Conservation (phyloP, 2,797 vertebrate genomes). For the Pyrrhura leucotis region DNA sequence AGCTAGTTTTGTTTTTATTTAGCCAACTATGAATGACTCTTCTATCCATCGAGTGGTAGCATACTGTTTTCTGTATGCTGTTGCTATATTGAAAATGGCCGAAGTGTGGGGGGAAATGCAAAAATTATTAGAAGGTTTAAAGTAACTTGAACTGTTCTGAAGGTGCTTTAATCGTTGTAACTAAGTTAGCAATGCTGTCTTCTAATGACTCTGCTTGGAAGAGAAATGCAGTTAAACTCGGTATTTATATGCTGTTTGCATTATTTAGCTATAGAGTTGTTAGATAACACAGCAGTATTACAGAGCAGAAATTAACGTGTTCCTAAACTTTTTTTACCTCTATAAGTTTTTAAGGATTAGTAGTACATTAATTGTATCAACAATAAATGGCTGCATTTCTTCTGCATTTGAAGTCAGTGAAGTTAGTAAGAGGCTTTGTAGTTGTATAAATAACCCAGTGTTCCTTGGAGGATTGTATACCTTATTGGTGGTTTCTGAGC, state of each 20-base stretch:
- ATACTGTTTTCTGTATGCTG: neutral
- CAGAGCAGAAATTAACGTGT: neutral
- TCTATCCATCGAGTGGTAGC: neutral
- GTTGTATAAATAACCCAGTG: neutral
- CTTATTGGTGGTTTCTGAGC: neutral
- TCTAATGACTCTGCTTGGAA: neutral
- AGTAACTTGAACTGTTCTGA: neutral
- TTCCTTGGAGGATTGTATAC: neutral
- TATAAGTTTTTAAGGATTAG: neutral
- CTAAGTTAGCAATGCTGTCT: neutral
- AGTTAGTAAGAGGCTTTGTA: neutral
- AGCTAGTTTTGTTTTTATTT: neutral
- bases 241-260: rapidly evolving
- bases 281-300: neutral
- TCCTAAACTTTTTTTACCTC: neutral
- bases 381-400: neutral
- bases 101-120: neutral
- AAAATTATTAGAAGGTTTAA: neutral
- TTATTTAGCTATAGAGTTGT: neutral
- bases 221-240: neutral
- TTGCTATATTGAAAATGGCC: neutral
- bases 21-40: neutral
- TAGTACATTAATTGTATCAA: neutral
- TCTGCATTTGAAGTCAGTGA: neutral
- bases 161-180: neutral